A percentile compares a stretch with the other conserved stretches of the same genome.
Conservation (phyloP, 2,888 invertebrate species). For the Bruchidius siliquastri region DNA sequence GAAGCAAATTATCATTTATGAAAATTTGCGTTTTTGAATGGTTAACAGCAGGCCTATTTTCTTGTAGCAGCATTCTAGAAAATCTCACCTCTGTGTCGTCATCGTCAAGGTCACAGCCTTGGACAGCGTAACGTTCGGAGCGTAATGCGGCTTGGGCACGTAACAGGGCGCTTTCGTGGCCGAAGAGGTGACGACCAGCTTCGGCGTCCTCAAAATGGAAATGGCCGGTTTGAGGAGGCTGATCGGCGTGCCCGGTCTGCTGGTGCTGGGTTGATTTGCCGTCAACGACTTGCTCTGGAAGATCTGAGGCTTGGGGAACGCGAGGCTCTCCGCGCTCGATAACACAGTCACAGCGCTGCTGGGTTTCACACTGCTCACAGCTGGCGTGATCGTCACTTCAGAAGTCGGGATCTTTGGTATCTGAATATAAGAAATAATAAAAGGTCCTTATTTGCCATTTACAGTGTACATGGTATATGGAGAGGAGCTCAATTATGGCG, state of each 20-base stretch:
- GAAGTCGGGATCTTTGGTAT: not conserved
- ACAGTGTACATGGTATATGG: too few relatives aligned
- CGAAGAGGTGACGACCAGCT: not conserved
- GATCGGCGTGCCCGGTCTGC: slow-evolving; percentile 17
- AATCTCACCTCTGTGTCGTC: not conserved
- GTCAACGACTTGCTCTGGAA: not conserved
- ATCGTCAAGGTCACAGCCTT: slow-evolving; percentile 29
- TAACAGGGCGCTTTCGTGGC: slow-evolving; percentile 33
- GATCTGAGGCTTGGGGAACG: not conserved
- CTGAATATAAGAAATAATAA: not conserved
- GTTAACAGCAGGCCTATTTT: too few relatives aligned
- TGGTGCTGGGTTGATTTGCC: not conserved
- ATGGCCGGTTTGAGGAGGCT: slow-evolving; percentile 9
- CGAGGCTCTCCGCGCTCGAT: too few relatives aligned
- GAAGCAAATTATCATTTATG: too few relatives aligned
- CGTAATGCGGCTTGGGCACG: slow-evolving; percentile 37
- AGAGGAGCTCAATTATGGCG: too few relatives aligned
- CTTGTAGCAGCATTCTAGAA: too few relatives aligned
- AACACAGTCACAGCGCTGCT: not conserved
- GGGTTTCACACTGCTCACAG: not conserved
- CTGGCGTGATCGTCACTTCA: slow-evolving; percentile 1
- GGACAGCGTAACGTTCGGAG: slow-evolving; percentile 36
- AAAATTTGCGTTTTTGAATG: too few relatives aligned
- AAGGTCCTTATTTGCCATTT: too few relatives aligned
- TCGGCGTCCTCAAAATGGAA: slow-evolving; percentile 8